Conservation (phyloP, 2,113 vertebrate species). For the Labeo catla region DNA sequence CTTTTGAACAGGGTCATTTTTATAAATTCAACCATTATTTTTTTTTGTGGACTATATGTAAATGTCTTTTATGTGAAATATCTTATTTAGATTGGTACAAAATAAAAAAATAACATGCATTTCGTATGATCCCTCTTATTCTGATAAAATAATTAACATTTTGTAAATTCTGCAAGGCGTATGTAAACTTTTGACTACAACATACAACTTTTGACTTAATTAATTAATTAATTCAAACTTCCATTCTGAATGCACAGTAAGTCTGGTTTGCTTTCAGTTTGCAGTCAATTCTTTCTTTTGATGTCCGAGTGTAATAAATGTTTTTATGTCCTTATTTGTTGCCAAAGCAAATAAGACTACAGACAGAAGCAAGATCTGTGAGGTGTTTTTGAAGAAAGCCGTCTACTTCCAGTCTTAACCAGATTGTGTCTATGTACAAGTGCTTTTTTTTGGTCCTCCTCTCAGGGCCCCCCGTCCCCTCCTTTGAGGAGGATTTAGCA, state of each 20-base stretch:
- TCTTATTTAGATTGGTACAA: too few species aligned
- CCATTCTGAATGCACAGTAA: background rate
- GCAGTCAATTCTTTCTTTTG: background rate
- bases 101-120: too few species aligned
- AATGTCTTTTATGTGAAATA: too few species aligned
- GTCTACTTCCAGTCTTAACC: slow-evolving; percentile 65
- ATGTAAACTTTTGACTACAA: too few species aligned
- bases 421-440: slow-evolving; percentile 57
- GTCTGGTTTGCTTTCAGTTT: background rate
- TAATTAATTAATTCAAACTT: too few species aligned
- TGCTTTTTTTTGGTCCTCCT: slow-evolving; percentile 45
- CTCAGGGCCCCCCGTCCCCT: slow-evolving; percentile 31
- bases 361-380: background rate
- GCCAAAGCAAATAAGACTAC: slow-evolving; percentile 46
- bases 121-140: too few species aligned
- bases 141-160: too few species aligned
- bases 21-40: too few species aligned
- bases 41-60: too few species aligned
- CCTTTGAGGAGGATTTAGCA: slow-evolving; percentile 53
- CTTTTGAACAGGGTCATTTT: too few species aligned
- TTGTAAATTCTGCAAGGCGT: too few species aligned
- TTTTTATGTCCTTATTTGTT: background rate
- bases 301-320: background rate
- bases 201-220: too few species aligned
- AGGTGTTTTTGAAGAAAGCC: slow-evolving; percentile 61